Base-by-base conservation (phyloP, 1,140 invertebrate species). In the Tetraneura akinire region DNA sequence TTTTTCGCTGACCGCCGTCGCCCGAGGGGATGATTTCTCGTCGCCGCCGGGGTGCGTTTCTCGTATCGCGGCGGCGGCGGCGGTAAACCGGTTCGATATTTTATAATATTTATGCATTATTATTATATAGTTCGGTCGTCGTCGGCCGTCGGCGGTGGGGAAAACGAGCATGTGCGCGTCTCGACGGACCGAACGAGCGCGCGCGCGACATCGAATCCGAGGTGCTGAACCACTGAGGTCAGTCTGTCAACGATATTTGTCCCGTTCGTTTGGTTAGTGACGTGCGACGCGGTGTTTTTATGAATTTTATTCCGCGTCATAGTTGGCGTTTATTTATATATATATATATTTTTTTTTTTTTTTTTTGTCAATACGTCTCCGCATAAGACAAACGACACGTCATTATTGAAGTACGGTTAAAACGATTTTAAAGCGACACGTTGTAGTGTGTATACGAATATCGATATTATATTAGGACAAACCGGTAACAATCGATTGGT, bases 1-100 rank as follows among this genome's bases (percentile, higher is more conserved):
- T 37, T 37, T 37, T 37, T 37, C 21, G 32, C 62, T 23, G 64
- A 68, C 64, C 64, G 64, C 21, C 37, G 66, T 26, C 10, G 64
- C 64, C 37, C 11, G 64, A 68, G 64, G 64, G 64, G 29, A 32
- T 29, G 60, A 68, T 68, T n/a, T 37, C 45, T 68, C 51, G 26
- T 21, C 45, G 66, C 66, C 66, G 21, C 45, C 45, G 66, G 66
- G 42, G 66, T 70, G 66, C 42, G 45, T 70, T 70, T 49, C 10
- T 13, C 23, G 21, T n/a, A 29, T 16, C 66, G 21, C 66, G 4
- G 9, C n/a, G 21, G 21, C 2, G 1, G 23, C 23, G 37, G 37
- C 64, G 68, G 45, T 45, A 51, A 51, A 51, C 68, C 45, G 68
- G 45, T 51, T 71, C 68, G 68, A 23, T 23, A 29, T 3, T 71